Evolutionary conservation across 2,888 invertebrate genomes (phyloP), one percentile per base, ranked within the genome.

Genomic region (Drosophila flavopinicola): DNA sequence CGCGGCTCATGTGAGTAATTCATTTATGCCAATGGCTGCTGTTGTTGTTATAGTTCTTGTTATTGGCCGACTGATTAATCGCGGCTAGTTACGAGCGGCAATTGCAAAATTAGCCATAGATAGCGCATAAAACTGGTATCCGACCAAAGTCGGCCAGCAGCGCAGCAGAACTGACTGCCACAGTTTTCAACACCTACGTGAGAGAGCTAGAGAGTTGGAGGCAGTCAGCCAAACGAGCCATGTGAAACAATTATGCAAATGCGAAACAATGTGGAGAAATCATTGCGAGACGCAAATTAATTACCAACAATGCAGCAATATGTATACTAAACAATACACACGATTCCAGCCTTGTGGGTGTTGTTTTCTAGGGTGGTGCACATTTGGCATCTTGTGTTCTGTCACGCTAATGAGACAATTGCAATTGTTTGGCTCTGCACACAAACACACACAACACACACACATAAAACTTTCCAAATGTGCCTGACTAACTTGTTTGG

Each of bases 401-500:
- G 87, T 77, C 85, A 60, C 87, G 75, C 87, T 82, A 82, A 82
- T 82, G 87, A 82, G 85, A 86, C 80, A 82, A 84, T 84, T 80
- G 87, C 87, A 69, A 84, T 84, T 86, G 84, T 70, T 68, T 79
- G 83, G 66, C 66, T 66, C 66, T 39, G 38, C 59, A 44, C 29
- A 44, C 25, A 41, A 24, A 10, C 37, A 32, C 32, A 24, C 24
- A n/a, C n/a, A n/a, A 27, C 27, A 27, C 27, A 25, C 23, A 23
- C 39, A 41, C 71, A 57, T 78, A 78, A 65, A 63, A 82, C 75
- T 78, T 75, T 83, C 79, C 58, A 17, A 37, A 17, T 7, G 7
- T 41, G 39, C n/a, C 17, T 29, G 29, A 37, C 37, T 66, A 44
- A 48, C 51, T 73, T 73, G 73, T 65, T 76, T 61, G 65, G 37